Evolutionary conservation across 2,888 invertebrate genomes (phyloP).

Genomic region (Oasisia sp.): DNA sequence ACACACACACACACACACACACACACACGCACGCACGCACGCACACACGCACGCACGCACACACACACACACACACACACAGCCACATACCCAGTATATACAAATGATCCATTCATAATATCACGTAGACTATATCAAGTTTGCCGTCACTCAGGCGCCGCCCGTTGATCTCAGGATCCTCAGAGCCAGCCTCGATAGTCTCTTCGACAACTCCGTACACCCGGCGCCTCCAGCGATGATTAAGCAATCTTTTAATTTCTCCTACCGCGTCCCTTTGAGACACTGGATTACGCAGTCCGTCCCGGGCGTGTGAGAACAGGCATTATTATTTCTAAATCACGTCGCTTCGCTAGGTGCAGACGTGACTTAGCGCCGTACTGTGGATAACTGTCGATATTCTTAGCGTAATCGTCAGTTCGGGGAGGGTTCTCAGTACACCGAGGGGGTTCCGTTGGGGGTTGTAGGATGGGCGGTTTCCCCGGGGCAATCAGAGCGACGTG

Average conservation of each 20-base stretch:
- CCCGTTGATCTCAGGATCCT: neutral
- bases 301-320: neutral
- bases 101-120: neutral
- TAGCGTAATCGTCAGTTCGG: neutral
- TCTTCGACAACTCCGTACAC: neutral
- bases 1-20: slow-evolving; percentile 30
- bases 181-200: neutral
- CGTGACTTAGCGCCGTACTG: neutral
- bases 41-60: no score
- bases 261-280: neutral
- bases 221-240: neutral
- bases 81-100: slow-evolving; percentile 7
- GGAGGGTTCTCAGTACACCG: no score
- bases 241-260: neutral
- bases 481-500: no score
- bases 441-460: no score
- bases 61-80: slow-evolving; percentile 19
- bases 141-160: no score
- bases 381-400: neutral
- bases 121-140: no score
- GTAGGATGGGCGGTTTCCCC: no score
- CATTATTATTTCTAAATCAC: neutral
- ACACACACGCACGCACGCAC: neutral
- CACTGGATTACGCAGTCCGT: neutral
- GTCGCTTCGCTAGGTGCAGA: neutral